Base-by-base conservation (phyloP, 2,797 vertebrate species). In the Mus spretus region DNA sequence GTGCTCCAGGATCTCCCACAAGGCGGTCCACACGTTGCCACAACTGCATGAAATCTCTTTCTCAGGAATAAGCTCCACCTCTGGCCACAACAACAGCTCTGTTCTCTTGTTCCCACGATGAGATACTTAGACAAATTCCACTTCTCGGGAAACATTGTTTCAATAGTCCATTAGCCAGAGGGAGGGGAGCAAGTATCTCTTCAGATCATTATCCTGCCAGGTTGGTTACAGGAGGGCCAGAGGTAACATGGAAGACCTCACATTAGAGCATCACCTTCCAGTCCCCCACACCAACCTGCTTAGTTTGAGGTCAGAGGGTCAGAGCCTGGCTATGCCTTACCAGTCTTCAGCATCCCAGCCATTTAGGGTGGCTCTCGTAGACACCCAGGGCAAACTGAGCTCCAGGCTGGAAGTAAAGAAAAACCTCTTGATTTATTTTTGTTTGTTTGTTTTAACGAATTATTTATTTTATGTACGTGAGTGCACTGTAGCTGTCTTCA, bases 401-500 rank as follows among this genome's bases (percentile, higher is more conserved):
- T 93, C 57, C 70, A 94, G 47, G 11, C 57, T 90, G 55, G 9
- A 83, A 81, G 72, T 63, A 92, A 78, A 17, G 88, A 84, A 28
- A 90, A 83, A 13, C 57, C 53, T 91, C 81, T 83, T 87, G 78
- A 83, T 70, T 70, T 63, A 9, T 44, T 44, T 63, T 59, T 59
- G 57, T 59, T 5, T 65, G 28, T 44, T 31, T n/a, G n/a, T n/a
- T 67, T 67, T 17, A 70, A 70, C 70, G 67, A 70, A 8, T 15
- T 34, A 15, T 67, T 70, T 70, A n/a, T 70, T 63, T 63, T 53
- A 53, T 53, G 53, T 28, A 65, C 12, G 10, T 28, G 61, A 65
- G 26, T 28, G 28, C 26, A 65, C 61, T 65, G 0, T 61, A 3
- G 59, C 9, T 50, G 50, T 50, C 50, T 50, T 50, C 10, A 50